These are phyloP conservation scores for Cygnus atratus DNA, from an alignment of 2,113 vertebrate genomes.

Conservation along the genomic window DNA sequence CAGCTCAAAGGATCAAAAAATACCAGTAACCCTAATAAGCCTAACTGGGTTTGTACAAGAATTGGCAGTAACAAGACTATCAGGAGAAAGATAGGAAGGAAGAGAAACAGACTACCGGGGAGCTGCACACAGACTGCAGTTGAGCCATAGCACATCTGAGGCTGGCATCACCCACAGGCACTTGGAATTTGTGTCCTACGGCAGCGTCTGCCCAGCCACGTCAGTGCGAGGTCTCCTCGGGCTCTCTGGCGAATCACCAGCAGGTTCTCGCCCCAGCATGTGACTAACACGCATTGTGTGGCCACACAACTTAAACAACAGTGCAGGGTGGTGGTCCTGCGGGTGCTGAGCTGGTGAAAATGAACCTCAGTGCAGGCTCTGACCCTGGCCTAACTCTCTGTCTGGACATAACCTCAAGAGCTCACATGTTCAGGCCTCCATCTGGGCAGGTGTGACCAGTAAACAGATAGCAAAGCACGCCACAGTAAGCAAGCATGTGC, in stretches of 20 bases:
- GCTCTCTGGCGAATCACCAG: neutral
- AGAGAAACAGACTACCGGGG: neutral
- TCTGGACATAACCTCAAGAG: neutral
- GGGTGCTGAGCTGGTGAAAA: neutral
- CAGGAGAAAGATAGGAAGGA: neutral
- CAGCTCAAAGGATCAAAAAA: neutral
- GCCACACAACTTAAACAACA: neutral
- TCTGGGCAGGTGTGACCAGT: neutral
- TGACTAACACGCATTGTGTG: accelerated
- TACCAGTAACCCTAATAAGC: neutral
- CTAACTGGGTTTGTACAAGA: neutral
- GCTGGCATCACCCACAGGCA: neutral
- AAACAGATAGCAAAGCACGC: neutral
- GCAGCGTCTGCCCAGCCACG: neutral
- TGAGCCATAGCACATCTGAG: accelerated
- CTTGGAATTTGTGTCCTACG: neutral
- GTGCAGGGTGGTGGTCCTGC: neutral
- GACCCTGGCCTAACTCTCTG: neutral
- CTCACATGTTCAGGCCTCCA: neutral
- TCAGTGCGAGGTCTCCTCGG: neutral
- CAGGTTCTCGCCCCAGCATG: accelerated
- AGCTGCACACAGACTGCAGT: neutral
- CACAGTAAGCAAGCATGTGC: neutral
- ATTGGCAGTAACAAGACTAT: neutral
- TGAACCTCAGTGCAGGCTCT: neutral